Evolutionary conservation across 2,797 vertebrate genomes (phyloP).

Genomic region (Acipenser oxyrinchus): DNA sequence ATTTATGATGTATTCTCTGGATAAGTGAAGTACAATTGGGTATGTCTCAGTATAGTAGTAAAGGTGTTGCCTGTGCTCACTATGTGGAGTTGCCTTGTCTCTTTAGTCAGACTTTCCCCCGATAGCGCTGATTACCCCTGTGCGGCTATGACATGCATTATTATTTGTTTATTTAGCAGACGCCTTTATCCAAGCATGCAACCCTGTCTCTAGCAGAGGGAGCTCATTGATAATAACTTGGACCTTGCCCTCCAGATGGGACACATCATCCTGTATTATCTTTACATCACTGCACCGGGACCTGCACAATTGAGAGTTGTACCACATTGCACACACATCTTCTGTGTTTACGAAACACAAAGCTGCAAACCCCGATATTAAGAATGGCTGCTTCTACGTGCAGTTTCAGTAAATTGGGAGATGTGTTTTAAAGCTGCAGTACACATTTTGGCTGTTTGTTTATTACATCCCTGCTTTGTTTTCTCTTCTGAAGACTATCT

Average conservation of each 20-base stretch:
- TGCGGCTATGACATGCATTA: background rate
- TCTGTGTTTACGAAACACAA: background rate
- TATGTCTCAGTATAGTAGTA: background rate
- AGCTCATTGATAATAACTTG: background rate
- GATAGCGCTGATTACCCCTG: background rate
- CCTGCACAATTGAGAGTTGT: background rate
- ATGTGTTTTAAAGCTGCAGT: background rate
- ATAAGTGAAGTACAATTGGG: background rate
- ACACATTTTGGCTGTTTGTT: no score
- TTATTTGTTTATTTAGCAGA: background rate
- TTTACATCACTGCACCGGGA: background rate
- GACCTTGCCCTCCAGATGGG: background rate
- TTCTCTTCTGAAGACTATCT: no score
- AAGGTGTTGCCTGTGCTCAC: no score
- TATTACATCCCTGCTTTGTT: no score
- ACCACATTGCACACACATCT: background rate
- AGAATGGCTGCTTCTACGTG: background rate
- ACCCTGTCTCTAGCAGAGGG: background rate
- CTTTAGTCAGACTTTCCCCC: no score
- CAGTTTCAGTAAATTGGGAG: constrained; percentile 17
- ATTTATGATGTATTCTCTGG: background rate
- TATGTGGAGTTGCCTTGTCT: no score
- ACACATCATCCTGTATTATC: background rate
- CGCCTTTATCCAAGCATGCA: background rate
- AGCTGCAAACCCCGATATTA: background rate